Evolutionary conservation across 2,888 invertebrate genomes (phyloP).

Genomic region (Thera obeliscata): DNA sequence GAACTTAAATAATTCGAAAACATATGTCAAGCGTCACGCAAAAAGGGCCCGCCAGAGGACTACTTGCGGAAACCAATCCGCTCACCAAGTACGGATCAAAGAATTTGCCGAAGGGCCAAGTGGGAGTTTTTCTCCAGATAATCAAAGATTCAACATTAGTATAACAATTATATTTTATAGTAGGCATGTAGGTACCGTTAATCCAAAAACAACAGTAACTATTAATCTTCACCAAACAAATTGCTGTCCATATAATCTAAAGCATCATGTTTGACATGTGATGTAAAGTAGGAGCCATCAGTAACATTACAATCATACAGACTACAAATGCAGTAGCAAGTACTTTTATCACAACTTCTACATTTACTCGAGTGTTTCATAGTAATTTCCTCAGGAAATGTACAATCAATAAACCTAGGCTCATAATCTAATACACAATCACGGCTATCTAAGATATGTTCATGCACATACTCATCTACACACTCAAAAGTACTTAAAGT

Average conservation of each 20-base stretch:
- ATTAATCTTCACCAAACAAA: constrained; percentile 63
- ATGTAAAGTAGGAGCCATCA: constrained; percentile 70
- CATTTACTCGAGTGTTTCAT: constrained; percentile 74
- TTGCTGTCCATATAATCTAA: constrained; percentile 72
- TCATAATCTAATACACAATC: constrained; percentile 47
- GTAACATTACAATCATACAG: constrained; percentile 62
- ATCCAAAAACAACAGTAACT: no score
- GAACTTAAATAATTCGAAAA: no score
- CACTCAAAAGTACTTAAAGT: constrained; percentile 87
- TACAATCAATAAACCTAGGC: constrained; percentile 62
- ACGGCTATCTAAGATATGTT: constrained; percentile 77
- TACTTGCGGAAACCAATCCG: no score
- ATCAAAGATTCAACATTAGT: no score
- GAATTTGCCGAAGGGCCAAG: no score
- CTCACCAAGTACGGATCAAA: no score
- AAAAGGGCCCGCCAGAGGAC: no score
- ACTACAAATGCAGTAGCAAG: constrained; percentile 67
- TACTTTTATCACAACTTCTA: constrained; percentile 70
- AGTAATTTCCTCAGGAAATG: constrained; percentile 71
- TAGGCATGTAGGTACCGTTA: no score
- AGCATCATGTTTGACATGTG: constrained; percentile 65
- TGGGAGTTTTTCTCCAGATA: no score
- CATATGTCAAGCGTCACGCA: no score
- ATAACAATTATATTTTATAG: no score
- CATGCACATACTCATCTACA: constrained; percentile 88